Conservation (phyloP, 1,140 invertebrate species). For the Berghia stephanieae region DNA sequence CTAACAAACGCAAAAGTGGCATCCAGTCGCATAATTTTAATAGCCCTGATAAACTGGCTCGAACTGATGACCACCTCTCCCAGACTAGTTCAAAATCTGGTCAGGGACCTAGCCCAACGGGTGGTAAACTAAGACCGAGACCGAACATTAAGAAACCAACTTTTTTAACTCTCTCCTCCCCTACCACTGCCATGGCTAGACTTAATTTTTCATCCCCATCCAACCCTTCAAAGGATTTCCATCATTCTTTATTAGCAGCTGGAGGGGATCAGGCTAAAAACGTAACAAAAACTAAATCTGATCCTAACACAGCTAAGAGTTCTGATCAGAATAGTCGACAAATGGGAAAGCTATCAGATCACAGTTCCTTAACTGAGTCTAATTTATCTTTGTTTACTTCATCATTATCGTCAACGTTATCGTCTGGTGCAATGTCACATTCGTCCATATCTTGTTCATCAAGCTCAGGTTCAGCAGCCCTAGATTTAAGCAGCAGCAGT, state of each 20-base stretch:
- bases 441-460: conserved; percentile 11
- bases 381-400: background rate
- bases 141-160: background rate
- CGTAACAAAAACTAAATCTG: too few species aligned
- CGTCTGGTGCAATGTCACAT: too few species aligned
- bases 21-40: background rate
- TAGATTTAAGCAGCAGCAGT: background rate
- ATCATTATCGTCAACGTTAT: too few species aligned
- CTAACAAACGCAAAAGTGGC: conserved; percentile 22
- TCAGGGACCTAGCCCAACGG: conserved; percentile 15
- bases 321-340: too few species aligned
- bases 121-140: background rate
- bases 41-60: conserved; percentile 29
- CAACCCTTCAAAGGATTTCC: conserved; percentile 38
- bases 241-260: conserved; percentile 3
- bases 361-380: too few species aligned
- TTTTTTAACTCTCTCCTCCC: conserved; percentile 30
- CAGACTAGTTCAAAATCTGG: conserved; percentile 22
- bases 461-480: background rate
- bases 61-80: conserved; percentile 21
- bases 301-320: too few species aligned
- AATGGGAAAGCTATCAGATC: too few species aligned
- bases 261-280: background rate
- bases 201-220: conserved; percentile 36
- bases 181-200: conserved; percentile 43